Conservation (phyloP, 2,797 vertebrate species). For the Acropternis orthonyx region DNA sequence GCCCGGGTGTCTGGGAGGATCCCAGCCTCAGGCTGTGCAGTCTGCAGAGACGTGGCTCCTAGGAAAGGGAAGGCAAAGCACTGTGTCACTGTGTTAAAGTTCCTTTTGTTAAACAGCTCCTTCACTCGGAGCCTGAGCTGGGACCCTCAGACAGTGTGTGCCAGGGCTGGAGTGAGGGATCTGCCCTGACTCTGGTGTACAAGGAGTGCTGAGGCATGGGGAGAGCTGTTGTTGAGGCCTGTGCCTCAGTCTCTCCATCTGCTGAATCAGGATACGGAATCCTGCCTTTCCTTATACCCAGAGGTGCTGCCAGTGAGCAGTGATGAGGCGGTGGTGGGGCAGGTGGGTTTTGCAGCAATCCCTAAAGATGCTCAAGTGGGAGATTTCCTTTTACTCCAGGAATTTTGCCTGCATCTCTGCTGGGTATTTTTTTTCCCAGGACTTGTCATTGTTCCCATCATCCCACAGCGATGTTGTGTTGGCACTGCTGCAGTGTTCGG, state of each 20-base stretch:
- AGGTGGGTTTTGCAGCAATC: neutral
- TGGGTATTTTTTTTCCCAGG: neutral
- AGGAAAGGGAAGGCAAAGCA: neutral
- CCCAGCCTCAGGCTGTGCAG: neutral
- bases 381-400: neutral
- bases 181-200: neutral
- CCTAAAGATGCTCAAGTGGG: neutral
- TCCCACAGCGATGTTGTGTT: neutral
- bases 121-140: neutral
- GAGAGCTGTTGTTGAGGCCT: neutral
- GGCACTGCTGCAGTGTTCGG: neutral
- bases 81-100: rapidly evolving
- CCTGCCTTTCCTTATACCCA: neutral
- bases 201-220: neutral
- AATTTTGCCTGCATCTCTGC: neutral
- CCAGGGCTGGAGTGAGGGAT: rapidly evolving
- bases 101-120: neutral
- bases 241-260: neutral
- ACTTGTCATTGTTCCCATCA: neutral
- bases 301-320: neutral
- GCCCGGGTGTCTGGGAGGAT: neutral
- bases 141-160: rapidly evolving
- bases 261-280: neutral
- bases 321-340: neutral
- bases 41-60: neutral